Evolutionary conservation across 2,888 invertebrate species (phyloP).

Genomic region (Steinernema hermaphroditum): DNA sequence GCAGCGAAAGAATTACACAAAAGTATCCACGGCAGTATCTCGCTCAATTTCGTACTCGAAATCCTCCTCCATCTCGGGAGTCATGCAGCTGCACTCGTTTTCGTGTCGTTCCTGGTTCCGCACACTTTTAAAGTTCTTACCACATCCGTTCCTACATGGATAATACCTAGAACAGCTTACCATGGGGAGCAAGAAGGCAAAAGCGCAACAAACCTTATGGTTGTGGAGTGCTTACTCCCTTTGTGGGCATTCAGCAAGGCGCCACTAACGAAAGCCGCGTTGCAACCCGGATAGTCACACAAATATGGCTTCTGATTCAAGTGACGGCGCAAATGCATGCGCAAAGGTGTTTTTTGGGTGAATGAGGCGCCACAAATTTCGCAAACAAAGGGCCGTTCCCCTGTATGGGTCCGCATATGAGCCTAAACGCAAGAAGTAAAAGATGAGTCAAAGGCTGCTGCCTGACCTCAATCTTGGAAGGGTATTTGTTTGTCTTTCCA

Average conservation of each 20-base stretch:
- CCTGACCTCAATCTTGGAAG: slow-evolving; percentile 53
- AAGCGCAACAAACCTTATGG: slow-evolving; percentile 41
- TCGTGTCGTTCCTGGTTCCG: slow-evolving; percentile 18
- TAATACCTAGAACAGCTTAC: slow-evolving; percentile 32
- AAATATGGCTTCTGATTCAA: slow-evolving; percentile 44
- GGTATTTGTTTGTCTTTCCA: slow-evolving; percentile 57
- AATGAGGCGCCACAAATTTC: slow-evolving; percentile 56
- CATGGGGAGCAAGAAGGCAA: background rate
- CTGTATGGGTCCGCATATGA: slow-evolving; percentile 59
- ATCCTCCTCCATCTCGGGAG: slow-evolving; percentile 3
- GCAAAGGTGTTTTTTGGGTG: slow-evolving; percentile 55
- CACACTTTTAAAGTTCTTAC: slow-evolving; percentile 36
- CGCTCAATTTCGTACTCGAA: slow-evolving; percentile 16
- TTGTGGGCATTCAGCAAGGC: slow-evolving; percentile 53
- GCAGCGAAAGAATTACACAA: slow-evolving; percentile 7
- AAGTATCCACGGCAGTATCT: background rate
- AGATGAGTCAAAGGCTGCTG: background rate
- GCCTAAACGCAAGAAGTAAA: slow-evolving; percentile 39
- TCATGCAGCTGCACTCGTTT: background rate
- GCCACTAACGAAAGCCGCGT: slow-evolving; percentile 38
- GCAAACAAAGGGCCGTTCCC: slow-evolving; percentile 57
- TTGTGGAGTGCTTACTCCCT: slow-evolving; percentile 47
- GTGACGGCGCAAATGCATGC: slow-evolving; percentile 57
- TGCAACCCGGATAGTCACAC: slow-evolving; percentile 35
- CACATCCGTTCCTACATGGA: slow-evolving; percentile 57